Percentiles rank a stretch among this genome's conserved stretches.
phyloP scores from a whole-genome alignment of 2,888 invertebrate genomes.

The Bembecia ichneumoniformis region DNA sequence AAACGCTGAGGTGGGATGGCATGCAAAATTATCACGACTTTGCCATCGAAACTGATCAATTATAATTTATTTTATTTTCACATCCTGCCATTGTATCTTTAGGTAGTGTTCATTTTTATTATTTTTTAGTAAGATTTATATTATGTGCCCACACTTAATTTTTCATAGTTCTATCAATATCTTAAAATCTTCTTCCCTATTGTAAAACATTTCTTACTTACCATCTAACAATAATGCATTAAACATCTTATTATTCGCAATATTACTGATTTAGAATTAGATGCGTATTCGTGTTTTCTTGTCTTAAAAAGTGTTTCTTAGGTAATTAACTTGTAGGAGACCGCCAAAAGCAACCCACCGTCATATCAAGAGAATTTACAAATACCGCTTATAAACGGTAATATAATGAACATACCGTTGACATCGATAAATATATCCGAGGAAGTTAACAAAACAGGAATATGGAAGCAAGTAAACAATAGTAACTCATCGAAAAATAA shows the following conservation, averaged over 20 bases:
- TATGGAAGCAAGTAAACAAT: constrained; percentile 93
- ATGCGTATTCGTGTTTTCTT: not conserved
- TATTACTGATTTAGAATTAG: not conserved
- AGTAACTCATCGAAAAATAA: constrained; percentile 64
- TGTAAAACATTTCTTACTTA: not conserved
- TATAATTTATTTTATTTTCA: constrained; percentile 31
- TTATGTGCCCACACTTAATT: not conserved
- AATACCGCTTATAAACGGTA: constrained; percentile 89
- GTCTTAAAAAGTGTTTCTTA: constrained; percentile 18
- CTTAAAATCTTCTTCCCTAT: not conserved
- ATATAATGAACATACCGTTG: constrained; percentile 90
- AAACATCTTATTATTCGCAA: not conserved
- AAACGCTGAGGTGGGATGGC: constrained; percentile 85
- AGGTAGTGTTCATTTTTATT: constrained; percentile 18
- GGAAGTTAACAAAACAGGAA: constrained; percentile 92
- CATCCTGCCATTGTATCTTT: constrained; percentile 23
- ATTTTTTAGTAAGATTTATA: not conserved
- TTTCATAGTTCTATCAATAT: not conserved
- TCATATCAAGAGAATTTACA: constrained; percentile 80
- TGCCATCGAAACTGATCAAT: constrained; percentile 46
- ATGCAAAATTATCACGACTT: constrained; percentile 66
- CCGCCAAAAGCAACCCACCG: constrained; percentile 62
- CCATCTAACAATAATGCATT: not conserved
- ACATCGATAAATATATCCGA: constrained; percentile 92
- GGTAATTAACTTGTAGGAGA: constrained; percentile 49